phyloP scores from a whole-genome alignment of 2,888 invertebrate species.

The Tridacna crocea region DNA sequence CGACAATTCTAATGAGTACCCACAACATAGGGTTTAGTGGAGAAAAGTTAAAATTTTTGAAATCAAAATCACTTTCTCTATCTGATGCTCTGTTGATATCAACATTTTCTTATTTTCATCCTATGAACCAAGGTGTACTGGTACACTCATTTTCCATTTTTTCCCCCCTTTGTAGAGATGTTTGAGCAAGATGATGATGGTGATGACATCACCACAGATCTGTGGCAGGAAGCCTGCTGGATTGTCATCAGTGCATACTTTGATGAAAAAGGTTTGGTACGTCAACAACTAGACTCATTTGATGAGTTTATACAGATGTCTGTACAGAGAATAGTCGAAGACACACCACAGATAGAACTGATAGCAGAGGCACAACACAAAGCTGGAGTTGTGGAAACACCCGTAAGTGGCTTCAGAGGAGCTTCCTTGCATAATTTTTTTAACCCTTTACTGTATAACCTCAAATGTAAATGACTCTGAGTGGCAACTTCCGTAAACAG shows the following conservation, averaged over 20 bases:
- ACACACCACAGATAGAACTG: constrained; percentile 98
- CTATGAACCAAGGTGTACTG: no score
- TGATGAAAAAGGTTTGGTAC: constrained; percentile 99
- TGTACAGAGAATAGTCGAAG: constrained; percentile 99
- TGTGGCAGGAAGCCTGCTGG: constrained; percentile 99
- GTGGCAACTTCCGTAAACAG: no score
- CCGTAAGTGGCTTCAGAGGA: constrained; percentile 71
- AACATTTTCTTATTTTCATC: no score
- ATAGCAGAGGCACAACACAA: constrained; percentile 98
- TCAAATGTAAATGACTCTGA: no score
- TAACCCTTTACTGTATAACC: no score
- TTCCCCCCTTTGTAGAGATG: constrained; percentile 61
- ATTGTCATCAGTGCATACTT: constrained; percentile 99
- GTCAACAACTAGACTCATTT: constrained; percentile 99
- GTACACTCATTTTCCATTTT: no score
- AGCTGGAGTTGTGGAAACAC: constrained; percentile 90
- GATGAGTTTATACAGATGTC: constrained; percentile 99
- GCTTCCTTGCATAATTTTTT: no score
- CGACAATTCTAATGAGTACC: no score
- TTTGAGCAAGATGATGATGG: constrained; percentile 81
- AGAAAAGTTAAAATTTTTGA: no score
- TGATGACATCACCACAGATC: constrained; percentile 98
- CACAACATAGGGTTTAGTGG: no score
- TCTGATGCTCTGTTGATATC: no score
- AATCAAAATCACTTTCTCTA: no score